Evolutionary conservation across 2,888 invertebrate species (phyloP).

Genomic region (Lycia hirtaria): DNA sequence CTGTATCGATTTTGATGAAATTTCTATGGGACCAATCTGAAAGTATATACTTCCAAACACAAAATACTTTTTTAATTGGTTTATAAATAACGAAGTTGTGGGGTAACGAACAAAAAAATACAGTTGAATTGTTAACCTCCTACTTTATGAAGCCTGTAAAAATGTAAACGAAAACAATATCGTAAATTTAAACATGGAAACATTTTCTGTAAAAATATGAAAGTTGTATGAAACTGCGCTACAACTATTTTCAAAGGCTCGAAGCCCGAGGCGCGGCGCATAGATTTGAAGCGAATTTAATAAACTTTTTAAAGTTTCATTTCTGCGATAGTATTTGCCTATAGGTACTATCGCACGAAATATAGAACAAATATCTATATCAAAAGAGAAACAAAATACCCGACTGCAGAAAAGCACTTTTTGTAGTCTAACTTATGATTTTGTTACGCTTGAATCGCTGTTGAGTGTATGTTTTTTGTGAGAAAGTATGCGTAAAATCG

Average conservation of each 20-base stretch:
- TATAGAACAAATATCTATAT: too few relatives aligned
- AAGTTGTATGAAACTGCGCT: background rate
- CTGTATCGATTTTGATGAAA: too few relatives aligned
- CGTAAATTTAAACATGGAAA: background rate
- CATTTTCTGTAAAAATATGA: background rate
- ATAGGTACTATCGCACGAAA: background rate
- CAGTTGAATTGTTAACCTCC: too few relatives aligned
- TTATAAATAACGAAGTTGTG: too few relatives aligned
- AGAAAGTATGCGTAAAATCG: too few relatives aligned
- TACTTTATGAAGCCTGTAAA: background rate
- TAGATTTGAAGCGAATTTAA: constrained; percentile 1
- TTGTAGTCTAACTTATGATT: too few relatives aligned
- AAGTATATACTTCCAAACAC: background rate
- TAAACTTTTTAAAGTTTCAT: background rate
- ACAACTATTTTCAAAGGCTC: background rate
- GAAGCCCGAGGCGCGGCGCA: background rate
- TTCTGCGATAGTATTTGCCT: background rate
- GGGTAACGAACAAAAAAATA: too few relatives aligned
- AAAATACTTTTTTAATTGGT: background rate
- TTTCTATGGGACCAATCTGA: background rate
- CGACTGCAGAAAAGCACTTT: too few relatives aligned
- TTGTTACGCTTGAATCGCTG: too few relatives aligned
- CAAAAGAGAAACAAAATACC: too few relatives aligned
- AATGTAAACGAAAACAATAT: background rate
- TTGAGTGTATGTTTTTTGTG: too few relatives aligned